Evolutionary conservation across 2,113 vertebrate genomes (phyloP).

Genomic region (Eublepharis macularius): DNA sequence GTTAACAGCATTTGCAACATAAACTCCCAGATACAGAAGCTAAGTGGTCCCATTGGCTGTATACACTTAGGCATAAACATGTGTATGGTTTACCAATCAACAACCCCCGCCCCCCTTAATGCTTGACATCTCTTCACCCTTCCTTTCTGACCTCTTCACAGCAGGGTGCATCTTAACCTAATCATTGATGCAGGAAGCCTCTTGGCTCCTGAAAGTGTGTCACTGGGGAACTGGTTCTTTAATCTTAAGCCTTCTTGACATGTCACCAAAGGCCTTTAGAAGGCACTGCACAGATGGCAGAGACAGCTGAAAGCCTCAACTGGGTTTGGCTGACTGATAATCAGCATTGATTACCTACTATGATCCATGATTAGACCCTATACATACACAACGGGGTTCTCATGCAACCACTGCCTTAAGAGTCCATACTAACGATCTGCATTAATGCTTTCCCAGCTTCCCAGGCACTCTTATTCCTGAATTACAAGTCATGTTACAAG

Average conservation of each 20-base stretch:
- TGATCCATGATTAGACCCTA: background rate
- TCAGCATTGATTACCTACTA: background rate
- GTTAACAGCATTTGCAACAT: background rate
- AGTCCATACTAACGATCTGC: background rate
- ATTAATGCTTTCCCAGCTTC: background rate
- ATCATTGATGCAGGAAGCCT: background rate
- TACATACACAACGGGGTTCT: no score
- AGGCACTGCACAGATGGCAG: background rate
- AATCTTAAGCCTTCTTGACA: constrained; percentile 2
- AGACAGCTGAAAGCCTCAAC: background rate
- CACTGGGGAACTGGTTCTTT: background rate
- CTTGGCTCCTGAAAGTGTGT: background rate
- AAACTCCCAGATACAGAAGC: background rate
- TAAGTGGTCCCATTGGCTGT: background rate
- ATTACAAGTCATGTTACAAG: background rate
- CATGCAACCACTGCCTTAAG: background rate
- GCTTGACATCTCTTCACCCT: background rate
- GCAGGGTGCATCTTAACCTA: background rate
- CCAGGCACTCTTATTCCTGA: background rate
- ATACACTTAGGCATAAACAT: no score
- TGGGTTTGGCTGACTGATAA: background rate
- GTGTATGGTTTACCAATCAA: background rate
- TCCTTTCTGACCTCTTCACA: background rate
- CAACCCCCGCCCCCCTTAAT: background rate
- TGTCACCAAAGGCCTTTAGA: background rate